Evolutionary conservation across 2,113 vertebrate species (phyloP).

Genomic region (Burhinus bistriatus): DNA sequence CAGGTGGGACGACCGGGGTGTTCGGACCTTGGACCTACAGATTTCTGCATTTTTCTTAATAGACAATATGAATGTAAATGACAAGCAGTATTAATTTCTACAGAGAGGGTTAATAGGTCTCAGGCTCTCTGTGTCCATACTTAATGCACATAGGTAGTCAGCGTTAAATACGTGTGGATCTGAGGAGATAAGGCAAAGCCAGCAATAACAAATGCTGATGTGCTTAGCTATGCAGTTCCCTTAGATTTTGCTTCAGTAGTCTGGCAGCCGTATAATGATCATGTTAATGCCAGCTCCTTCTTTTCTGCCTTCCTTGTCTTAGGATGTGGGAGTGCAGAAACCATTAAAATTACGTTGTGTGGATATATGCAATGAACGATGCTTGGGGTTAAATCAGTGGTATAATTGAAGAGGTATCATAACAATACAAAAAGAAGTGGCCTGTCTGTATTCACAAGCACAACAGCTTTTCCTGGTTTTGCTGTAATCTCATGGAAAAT

Average conservation of each 20-base stretch:
- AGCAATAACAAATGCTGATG: neutral
- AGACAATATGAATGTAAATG: neutral
- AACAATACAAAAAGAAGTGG: neutral
- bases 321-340: neutral
- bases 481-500: neutral
- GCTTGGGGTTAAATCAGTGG: neutral
- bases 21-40: neutral
- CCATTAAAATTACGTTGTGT: neutral
- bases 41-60: neutral
- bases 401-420: neutral
- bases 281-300: neutral
- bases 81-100: neutral
- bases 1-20: accelerated
- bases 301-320: neutral
- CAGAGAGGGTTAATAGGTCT: neutral
- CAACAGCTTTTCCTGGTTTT: neutral
- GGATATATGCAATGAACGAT: neutral
- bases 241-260: neutral
- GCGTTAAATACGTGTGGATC: neutral
- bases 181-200: neutral
- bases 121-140: neutral
- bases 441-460: neutral
- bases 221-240: neutral
- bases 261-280: neutral
- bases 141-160: neutral